A percentile compares a stretch with the other conserved stretches of the same genome.
These are phyloP conservation scores for Burhinus bistriatus DNA, from an alignment of 2,113 vertebrate genomes.

Conservation along the genomic window DNA sequence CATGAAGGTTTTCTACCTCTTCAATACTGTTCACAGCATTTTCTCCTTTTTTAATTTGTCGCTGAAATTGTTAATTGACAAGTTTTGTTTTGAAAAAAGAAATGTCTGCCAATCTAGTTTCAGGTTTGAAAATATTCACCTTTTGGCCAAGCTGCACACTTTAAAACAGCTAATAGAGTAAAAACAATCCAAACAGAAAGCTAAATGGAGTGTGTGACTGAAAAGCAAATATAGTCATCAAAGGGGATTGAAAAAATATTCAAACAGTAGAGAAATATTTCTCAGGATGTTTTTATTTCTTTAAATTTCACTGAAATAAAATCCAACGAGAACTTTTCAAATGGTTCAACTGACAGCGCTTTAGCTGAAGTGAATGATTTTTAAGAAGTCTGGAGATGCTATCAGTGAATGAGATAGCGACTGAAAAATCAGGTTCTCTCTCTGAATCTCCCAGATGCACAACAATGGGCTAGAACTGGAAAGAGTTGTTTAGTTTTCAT, in stretches of 20 bases:
- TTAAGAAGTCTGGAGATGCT: constrained; percentile 1
- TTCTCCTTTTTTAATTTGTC: neutral
- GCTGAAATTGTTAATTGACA: neutral
- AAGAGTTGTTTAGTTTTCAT: neutral
- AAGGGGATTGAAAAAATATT: neutral
- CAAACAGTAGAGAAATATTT: neutral
- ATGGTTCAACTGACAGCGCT: neutral
- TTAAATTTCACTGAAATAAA: neutral
- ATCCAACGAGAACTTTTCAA: neutral
- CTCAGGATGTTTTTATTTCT: neutral
- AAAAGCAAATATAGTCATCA: neutral
- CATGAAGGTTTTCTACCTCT: neutral
- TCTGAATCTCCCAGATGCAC: neutral
- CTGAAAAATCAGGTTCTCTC: neutral
- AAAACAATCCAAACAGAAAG: neutral
- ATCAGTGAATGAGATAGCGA: neutral
- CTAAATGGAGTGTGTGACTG: neutral
- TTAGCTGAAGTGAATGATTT: neutral
- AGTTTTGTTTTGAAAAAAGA: neutral
- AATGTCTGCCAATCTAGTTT: neutral
- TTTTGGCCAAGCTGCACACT: neutral
- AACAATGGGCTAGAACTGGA: neutral
- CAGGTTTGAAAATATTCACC: neutral
- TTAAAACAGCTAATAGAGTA: neutral
- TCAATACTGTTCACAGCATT: neutral